Evolutionary conservation across 2,113 vertebrate genomes (phyloP), one percentile per base, ranked within the genome.

Genomic region (Hemiscyllium ocellatum): DNA sequence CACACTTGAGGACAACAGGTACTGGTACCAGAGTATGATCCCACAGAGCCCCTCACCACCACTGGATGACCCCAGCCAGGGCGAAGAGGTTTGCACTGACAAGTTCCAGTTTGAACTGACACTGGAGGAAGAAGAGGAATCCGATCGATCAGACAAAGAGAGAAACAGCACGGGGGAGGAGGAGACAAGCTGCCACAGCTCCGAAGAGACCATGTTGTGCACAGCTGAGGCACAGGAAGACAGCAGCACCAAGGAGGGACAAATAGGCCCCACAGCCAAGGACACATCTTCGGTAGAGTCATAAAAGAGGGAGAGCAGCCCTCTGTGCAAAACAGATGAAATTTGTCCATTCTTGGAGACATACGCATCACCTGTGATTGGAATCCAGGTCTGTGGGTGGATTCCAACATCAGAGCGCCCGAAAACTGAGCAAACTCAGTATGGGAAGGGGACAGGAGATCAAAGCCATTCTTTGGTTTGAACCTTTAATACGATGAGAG

Each of bases 1-100:
- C 97, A 98, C 98, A 0, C 96, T 99, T 96, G 98, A 99, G 96
- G 98, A 99, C 97, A 99, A 99, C 97, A 97, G 98, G 96, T 98
- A 98, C 97, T 99, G 98, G 98, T 99, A 99, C 97, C 98, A 99
- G 96, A 98, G 98, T 68, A 98, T 98, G 96, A 98, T 99, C 66
- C 98, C 98, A 0, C 98, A 98, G 96, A 99, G 98, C 96, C 98
- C 98, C 0, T 98, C 98, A 0, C 98, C 98, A 0, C 98, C 98
- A 0, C 98, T 97, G 0, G 97, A 98, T 19, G 96, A 97, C 29
- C 97, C 97, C 2, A 97, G 97, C 96, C 97, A 97, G 95, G 97
- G 97, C 20, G 97, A 98, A 13, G 97, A 98, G 22, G 95, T 96
- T 93, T 98, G 97, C 96, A 97, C 96, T 1, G 97, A 98, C 87